Conservation (phyloP, 1,140 invertebrate species). For the Samia ricini region DNA sequence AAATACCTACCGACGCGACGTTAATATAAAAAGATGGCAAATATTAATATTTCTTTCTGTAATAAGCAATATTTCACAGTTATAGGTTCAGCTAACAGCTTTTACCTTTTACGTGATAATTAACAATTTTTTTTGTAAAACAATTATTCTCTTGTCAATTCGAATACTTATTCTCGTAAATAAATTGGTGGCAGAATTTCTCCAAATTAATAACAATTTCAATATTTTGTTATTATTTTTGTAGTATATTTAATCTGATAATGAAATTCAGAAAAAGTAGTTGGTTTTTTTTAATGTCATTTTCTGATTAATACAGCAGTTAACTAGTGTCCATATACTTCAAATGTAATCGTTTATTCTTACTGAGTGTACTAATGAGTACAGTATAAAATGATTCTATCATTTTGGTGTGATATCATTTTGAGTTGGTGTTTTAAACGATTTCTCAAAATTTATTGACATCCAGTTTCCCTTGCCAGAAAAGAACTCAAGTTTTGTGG, state of each 20-base stretch:
- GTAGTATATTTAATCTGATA: too few relatives aligned
- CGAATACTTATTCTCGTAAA: neutral
- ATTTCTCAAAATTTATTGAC: conserved; percentile 59
- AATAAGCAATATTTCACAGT: conserved; percentile 1
- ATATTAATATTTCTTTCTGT: conserved; percentile 10
- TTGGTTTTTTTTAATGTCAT: too few relatives aligned
- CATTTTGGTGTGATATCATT: neutral
- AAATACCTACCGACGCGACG: conserved; percentile 10
- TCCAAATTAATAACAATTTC: too few relatives aligned
- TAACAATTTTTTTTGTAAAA: neutral
- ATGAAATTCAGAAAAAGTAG: too few relatives aligned
- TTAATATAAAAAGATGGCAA: conserved; percentile 13
- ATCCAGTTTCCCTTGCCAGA: conserved; percentile 42
- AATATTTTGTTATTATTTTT: too few relatives aligned
- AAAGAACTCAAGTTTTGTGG: conserved; percentile 55
- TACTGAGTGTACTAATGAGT: too few relatives aligned
- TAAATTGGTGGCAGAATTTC: neutral
- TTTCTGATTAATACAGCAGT: too few relatives aligned
- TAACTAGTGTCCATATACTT: too few relatives aligned
- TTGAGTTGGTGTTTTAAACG: conserved; percentile 38
- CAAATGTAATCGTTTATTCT: too few relatives aligned
- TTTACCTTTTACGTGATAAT: neutral
- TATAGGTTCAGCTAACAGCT: neutral
- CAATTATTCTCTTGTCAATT: neutral
- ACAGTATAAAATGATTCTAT: too few relatives aligned